Evolutionary conservation across 2,113 vertebrate genomes (phyloP).

Genomic region (Eulemur rufifrons): DNA sequence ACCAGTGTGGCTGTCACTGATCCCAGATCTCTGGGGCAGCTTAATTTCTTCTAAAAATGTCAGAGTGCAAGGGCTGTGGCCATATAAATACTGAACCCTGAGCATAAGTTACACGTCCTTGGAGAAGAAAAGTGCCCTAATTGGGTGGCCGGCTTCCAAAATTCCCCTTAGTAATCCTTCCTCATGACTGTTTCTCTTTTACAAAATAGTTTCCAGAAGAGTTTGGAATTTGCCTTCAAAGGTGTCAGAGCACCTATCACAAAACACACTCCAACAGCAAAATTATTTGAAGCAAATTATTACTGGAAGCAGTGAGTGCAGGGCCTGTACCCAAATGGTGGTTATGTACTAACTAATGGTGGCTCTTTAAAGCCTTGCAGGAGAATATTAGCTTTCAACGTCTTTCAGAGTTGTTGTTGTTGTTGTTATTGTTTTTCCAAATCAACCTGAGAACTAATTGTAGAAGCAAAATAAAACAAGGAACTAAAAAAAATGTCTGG

Average conservation of each 20-base stretch:
- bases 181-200: constrained; percentile 56
- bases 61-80: constrained; percentile 29
- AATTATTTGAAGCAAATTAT: constrained; percentile 45
- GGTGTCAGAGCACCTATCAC: constrained; percentile 60
- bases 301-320: background rate
- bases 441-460: background rate
- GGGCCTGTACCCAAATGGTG: background rate
- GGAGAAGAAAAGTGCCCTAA: constrained; percentile 67
- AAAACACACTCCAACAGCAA: constrained; percentile 35
- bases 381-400: background rate
- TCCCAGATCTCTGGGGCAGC: constrained; percentile 43
- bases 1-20: background rate
- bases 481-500: background rate
- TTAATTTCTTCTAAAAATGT: constrained; percentile 65
- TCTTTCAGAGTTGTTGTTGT: background rate
- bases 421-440: background rate
- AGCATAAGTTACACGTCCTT: constrained; percentile 60
- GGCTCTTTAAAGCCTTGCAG: background rate
- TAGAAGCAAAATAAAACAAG: constrained; percentile 40
- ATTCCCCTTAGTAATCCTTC: constrained; percentile 56
- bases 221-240: constrained; percentile 62
- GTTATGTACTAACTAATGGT: background rate
- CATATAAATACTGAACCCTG: constrained; percentile 48
- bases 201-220: constrained; percentile 70
- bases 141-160: constrained; percentile 53